Evolutionary conservation across 2,888 invertebrate species (phyloP), one percentile per base, ranked within the genome.

Genomic region (Nowickia ferox): DNA sequence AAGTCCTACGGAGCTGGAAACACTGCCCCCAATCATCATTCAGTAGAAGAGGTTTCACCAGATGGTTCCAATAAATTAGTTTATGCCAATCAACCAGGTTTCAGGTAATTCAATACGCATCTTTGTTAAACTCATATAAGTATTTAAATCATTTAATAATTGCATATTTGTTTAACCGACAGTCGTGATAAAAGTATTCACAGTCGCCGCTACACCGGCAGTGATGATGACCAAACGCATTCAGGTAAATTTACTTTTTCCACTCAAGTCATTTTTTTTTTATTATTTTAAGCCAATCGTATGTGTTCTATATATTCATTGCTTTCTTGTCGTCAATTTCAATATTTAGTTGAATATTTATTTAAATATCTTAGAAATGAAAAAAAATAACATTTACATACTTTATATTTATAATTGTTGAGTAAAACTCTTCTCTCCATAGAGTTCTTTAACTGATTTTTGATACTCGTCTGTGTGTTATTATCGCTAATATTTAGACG

Each of bases 61-160:
- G 97, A 97, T 90, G 96, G 96, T 89, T 96, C 96, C 90, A 95
- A 95, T 93, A 97, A 97, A 94, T 95, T 97, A 93, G 95, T 97
- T 90, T 97, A 96, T 94, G 96, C 96, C 93, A 96, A 95, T 93
- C 93, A 93, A 89, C 91, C 93, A 71, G 92, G 92, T 77, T 96
- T 96, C 94, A 96, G 96, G 97, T 97, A 94, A 88, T 15, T 30
- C 6, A 0, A 30, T 30, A 30, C 5, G 30, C 5, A 30, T 0
- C 6, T 30, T 30, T 30, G 0, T 6, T 6, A 30, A 30, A 22
- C 1, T 22, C 2, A 22, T 22, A 2, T 2, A 22, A 22, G 6
- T 30, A 30, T 30, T 30, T 30, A 13, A 42, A 4, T 40, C 1
- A 38, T 59, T 15, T 22, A 4, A 15, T 48, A 48, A 13, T 15